Evolutionary conservation across 1,140 invertebrate genomes (phyloP).

Genomic region (Meloidogyne hapla): DNA sequence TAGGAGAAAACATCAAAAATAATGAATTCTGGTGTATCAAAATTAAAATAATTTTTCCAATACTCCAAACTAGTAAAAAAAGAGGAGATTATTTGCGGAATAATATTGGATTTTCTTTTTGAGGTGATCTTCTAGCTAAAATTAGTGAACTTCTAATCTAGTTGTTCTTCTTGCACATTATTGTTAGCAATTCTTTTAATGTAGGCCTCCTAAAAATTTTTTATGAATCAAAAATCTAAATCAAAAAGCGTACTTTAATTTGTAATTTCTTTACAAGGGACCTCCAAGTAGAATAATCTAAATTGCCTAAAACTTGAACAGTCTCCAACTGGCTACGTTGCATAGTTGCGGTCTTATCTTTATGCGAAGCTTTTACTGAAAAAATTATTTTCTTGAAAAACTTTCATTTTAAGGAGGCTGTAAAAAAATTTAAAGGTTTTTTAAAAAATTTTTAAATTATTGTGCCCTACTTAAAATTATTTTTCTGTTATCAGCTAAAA

Average conservation of each 20-base stretch:
- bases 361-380: background rate
- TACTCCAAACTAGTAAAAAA: background rate
- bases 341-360: background rate
- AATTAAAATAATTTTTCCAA: background rate
- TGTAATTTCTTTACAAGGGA: background rate
- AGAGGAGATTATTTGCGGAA: background rate
- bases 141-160: background rate
- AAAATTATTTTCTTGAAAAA: too few species aligned
- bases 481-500: too few species aligned
- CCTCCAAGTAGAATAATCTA: conserved; percentile 16
- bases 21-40: background rate
- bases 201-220: background rate
- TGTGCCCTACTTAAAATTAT: too few species aligned
- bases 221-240: background rate
- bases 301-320: background rate
- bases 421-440: too few species aligned
- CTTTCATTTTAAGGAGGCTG: too few species aligned
- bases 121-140: background rate
- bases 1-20: background rate
- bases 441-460: too few species aligned
- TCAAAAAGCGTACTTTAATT: background rate
- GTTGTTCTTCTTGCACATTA: background rate
- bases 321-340: background rate
- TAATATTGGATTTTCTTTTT: background rate
- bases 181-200: background rate